Evolutionary conservation across 2,888 invertebrate species (phyloP).

Genomic region (Mellilla xanthometata): DNA sequence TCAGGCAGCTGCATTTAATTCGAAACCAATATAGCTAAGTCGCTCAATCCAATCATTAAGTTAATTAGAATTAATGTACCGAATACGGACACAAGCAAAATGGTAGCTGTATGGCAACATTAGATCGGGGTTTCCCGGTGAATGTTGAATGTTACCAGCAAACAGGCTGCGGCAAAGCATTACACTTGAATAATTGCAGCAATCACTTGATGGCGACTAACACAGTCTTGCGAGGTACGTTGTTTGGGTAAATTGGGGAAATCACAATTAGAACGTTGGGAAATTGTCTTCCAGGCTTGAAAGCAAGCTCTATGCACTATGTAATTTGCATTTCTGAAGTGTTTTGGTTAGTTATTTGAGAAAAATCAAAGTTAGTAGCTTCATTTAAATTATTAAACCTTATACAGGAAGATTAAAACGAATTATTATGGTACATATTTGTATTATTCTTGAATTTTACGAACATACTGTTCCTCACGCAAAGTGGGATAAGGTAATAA

Average conservation of each 20-base stretch:
- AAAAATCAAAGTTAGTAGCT: no score
- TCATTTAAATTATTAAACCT: no score
- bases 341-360: no score
- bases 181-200: conserved; percentile 58
- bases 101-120: conserved; percentile 21
- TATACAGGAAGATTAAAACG: no score
- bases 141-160: conserved; percentile 40
- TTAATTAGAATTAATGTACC: conserved; percentile 6
- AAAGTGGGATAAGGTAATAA: no score
- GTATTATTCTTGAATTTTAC: no score
- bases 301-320: neutral
- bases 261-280: conserved; percentile 7
- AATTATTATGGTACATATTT: no score
- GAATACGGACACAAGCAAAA: conserved; percentile 1
- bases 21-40: neutral
- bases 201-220: conserved; percentile 57
- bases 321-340: no score
- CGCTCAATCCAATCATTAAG: neutral
- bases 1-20: neutral
- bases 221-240: conserved; percentile 34
- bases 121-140: conserved; percentile 28
- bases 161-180: conserved; percentile 47
- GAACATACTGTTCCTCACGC: no score
- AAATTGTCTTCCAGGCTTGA: neutral
- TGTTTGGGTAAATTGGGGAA: conserved; percentile 13